These are phyloP conservation scores for Bombyx mori DNA, from an alignment of 1,140 invertebrate genomes.

Conservation along the genomic window DNA sequence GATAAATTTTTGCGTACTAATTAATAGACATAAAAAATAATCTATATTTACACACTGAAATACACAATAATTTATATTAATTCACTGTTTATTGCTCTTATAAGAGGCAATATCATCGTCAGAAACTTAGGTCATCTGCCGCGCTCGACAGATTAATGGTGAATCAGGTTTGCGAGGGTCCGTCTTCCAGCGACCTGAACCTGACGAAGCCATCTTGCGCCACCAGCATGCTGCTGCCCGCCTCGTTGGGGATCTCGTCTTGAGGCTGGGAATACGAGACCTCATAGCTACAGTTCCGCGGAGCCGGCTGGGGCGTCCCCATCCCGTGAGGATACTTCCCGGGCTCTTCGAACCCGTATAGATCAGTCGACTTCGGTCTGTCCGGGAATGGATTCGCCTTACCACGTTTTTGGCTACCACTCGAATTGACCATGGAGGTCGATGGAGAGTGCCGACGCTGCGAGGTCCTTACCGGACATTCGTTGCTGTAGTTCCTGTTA, in stretches of 20 bases:
- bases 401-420: conserved; percentile 62
- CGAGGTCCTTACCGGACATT: conserved; percentile 45
- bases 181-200: conserved; percentile 80
- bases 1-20: conserved; percentile 12
- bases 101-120: conserved; percentile 8
- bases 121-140: conserved; percentile 52
- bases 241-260: conserved; percentile 47
- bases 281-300: conserved; percentile 53
- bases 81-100: no score
- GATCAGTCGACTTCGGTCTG: conserved; percentile 70
- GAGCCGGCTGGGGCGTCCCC: conserved; percentile 41
- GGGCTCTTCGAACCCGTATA: conserved; percentile 71
- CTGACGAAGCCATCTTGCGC: conserved; percentile 89
- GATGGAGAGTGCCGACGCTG: conserved; percentile 64
- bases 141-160: conserved; percentile 45
- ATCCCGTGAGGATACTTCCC: conserved; percentile 50
- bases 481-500: conserved; percentile 56
- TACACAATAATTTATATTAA: no score
- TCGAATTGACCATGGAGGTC: conserved; percentile 57
- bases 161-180: conserved; percentile 67
- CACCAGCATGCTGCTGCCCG: conserved; percentile 80
- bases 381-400: conserved; percentile 56
- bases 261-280: conserved; percentile 63
- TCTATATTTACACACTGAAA: no score
- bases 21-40: neutral